phyloP scores from a whole-genome alignment of 1,140 invertebrate species.

The Pseudomyrmex gracilis region DNA sequence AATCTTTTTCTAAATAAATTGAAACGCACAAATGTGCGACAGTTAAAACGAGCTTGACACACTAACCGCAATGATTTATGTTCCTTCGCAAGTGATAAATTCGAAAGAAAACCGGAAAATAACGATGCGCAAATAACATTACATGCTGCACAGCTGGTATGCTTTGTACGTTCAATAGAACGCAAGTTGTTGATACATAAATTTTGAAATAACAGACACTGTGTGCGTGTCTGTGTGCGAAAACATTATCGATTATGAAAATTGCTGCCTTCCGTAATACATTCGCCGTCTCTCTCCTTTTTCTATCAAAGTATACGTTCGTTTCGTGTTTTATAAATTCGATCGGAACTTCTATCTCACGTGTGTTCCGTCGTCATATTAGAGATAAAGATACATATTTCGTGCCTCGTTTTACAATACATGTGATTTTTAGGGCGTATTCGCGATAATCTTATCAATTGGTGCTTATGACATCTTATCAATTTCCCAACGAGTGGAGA shows the following conservation, averaged over 20 bases:
- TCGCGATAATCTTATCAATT: no score
- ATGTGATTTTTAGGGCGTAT: background rate
- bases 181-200: constrained; percentile 24
- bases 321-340: constrained; percentile 12
- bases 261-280: constrained; percentile 10
- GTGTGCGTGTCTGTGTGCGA: background rate
- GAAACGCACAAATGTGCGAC: background rate
- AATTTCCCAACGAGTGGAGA: no score
- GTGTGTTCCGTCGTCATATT: constrained; percentile 9
- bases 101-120: background rate
- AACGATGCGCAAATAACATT: constrained; percentile 27
- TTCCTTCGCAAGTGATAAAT: background rate
- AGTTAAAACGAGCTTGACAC: background rate
- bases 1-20: constrained; percentile 11
- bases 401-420: background rate
- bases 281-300: background rate
- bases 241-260: constrained; percentile 33
- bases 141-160: background rate
- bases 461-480: no score
- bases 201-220: constrained; percentile 34
- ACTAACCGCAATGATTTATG: background rate
- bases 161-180: background rate
- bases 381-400: constrained; percentile 12
- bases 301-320: constrained; percentile 9
- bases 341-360: background rate